Conservation (phyloP, 2,888 invertebrate species). For the Mystacides longicornis region DNA sequence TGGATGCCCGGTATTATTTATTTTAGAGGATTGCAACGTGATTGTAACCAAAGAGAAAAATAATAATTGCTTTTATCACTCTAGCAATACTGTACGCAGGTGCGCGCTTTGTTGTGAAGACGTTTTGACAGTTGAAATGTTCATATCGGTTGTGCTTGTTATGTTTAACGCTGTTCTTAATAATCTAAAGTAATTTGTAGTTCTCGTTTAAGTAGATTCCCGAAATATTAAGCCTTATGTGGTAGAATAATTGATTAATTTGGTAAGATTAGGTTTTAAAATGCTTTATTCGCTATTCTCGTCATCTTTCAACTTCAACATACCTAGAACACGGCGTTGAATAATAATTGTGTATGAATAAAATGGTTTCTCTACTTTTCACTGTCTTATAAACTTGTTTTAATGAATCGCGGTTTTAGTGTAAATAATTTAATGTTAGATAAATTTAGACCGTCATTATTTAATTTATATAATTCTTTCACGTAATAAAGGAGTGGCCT, state of each 20-base stretch:
- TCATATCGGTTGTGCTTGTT: constrained; percentile 3
- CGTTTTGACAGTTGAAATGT: constrained; percentile 23
- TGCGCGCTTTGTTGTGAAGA: constrained; percentile 14
- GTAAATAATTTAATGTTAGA: background rate
- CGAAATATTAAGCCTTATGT: background rate
- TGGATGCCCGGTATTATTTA: background rate
- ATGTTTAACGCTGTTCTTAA: background rate
- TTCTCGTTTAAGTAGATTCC: constrained; percentile 6
- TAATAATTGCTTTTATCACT: background rate
- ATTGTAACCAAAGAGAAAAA: background rate
- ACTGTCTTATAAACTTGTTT: background rate
- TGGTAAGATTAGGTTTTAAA: background rate
- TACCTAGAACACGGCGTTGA: background rate
- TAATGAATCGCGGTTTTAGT: background rate
- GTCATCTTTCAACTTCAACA: background rate
- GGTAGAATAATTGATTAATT: background rate
- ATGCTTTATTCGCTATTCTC: background rate
- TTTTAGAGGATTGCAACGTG: background rate
- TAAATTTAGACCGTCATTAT: too few relatives aligned
- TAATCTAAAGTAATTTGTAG: constrained; percentile 5
- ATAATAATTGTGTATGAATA: background rate
- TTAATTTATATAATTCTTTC: too few relatives aligned
- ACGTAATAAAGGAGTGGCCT: constrained; percentile 15
- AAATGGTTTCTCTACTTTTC: background rate
- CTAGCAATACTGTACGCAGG: background rate